A percentile compares a stretch with the other conserved stretches of the same genome.
Conservation (phyloP, 2,888 invertebrate genomes). For the Himalopsyche japonica region DNA sequence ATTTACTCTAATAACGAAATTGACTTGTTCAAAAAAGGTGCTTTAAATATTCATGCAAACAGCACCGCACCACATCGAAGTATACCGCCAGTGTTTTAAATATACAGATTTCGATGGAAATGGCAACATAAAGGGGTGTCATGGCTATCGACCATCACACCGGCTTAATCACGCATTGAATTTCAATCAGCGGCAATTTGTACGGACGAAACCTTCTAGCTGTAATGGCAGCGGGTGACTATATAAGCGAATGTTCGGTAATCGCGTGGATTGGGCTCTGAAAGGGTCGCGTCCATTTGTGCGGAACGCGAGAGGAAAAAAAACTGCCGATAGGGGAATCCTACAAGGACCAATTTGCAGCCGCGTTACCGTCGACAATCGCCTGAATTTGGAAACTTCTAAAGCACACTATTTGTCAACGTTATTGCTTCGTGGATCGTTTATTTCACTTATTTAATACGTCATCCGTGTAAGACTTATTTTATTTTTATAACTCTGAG, state of each 20-base stretch:
- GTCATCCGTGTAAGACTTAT: not conserved
- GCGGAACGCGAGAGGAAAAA: not conserved
- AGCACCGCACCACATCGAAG: too few relatives aligned
- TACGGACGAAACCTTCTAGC: not conserved
- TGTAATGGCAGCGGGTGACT: not conserved
- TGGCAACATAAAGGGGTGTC: not conserved
- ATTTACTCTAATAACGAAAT: too few relatives aligned
- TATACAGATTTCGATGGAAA: not conserved
- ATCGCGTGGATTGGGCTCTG: not conserved
- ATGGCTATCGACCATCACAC: not conserved
- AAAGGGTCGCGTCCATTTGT: not conserved
- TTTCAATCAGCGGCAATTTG: conserved; percentile 6
- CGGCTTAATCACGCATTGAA: not conserved
- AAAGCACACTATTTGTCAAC: not conserved
- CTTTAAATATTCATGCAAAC: too few relatives aligned
- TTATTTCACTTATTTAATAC: not conserved
- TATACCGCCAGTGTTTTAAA: not conserved
- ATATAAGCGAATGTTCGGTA: not conserved
- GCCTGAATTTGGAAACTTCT: not conserved
- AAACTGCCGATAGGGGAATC: not conserved
- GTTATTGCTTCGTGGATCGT: not conserved
- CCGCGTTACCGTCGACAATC: not conserved
- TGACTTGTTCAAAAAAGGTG: too few relatives aligned
- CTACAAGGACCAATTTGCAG: not conserved
- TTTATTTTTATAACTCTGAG: not conserved